Evolutionary conservation across 2,113 vertebrate genomes (phyloP).

Genomic region (Tragelaphus buxtoni): DNA sequence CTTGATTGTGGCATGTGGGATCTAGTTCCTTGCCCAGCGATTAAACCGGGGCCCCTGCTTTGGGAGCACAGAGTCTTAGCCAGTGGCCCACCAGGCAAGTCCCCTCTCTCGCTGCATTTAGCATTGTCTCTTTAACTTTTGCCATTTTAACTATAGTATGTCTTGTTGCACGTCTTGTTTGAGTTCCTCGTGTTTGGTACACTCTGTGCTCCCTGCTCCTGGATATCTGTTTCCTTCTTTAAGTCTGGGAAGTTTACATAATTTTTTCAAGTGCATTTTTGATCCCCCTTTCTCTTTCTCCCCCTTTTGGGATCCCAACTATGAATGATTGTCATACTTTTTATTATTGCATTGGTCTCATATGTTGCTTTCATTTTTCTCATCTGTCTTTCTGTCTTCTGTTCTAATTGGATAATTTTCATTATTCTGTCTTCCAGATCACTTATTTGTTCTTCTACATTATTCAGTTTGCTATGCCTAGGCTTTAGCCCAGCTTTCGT

Average conservation of each 20-base stretch:
- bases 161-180: background rate
- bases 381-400: background rate
- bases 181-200: background rate
- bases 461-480: background rate
- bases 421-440: background rate
- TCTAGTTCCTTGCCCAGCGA: background rate
- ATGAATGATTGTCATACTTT: background rate
- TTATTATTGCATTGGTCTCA: background rate
- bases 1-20: background rate
- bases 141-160: background rate
- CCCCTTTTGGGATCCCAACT: background rate
- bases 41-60: accelerated
- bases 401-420: background rate
- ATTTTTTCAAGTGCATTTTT: background rate
- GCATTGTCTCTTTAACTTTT: background rate
- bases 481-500: background rate
- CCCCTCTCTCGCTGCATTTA: background rate
- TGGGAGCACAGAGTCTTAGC: background rate
- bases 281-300: background rate
- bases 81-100: background rate
- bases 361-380: background rate
- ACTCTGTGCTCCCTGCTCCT: background rate
- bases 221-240: background rate
- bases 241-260: background rate
- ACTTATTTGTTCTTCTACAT: background rate